Evolutionary conservation across 2,797 vertebrate species (phyloP).

Genomic region (Paedocypris micromegethes): DNA sequence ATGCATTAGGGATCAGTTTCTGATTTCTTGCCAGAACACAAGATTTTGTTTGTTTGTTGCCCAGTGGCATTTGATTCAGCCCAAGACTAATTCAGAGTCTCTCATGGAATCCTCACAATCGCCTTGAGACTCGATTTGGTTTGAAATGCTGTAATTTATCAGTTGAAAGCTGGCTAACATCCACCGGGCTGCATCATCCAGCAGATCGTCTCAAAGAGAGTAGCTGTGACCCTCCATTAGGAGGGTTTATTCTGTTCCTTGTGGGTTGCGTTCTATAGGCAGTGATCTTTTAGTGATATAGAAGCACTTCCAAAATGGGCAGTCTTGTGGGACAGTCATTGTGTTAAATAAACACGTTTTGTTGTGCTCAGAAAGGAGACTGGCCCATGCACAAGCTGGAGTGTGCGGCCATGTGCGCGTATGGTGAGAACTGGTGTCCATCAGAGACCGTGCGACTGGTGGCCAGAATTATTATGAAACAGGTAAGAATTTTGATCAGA

Average conservation of each 20-base stretch:
- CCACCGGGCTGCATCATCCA: not conserved
- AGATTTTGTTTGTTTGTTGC: conserved; percentile 32
- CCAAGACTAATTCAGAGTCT: conserved; percentile 14
- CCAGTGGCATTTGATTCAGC: conserved; percentile 23
- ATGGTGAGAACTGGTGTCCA: conserved; percentile 92
- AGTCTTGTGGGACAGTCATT: not conserved
- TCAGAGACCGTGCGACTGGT: conserved; percentile 92
- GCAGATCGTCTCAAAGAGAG: not conserved
- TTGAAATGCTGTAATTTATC: conserved; percentile 21
- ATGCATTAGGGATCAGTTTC: conserved; percentile 36
- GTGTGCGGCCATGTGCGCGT: conserved; percentile 86
- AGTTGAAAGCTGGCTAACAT: conserved; percentile 1
- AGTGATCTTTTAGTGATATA: not conserved
- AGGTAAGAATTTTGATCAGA: conserved; percentile 68
- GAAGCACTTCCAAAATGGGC: not conserved
- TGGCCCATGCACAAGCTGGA: conserved; percentile 96
- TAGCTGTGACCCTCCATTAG: conserved; percentile 10
- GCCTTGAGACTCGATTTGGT: conserved; percentile 14
- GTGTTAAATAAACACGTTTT: conserved; percentile 12
- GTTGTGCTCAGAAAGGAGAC: conserved; percentile 76
- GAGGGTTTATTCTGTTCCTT: not conserved
- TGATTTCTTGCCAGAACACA: conserved; percentile 37
- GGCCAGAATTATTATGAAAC: conserved; percentile 88
- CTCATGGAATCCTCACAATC: conserved; percentile 14
- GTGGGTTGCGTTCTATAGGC: not conserved